Evolutionary conservation across 2,797 vertebrate species (phyloP).

Genomic region (Cryptoprocta ferox): DNA sequence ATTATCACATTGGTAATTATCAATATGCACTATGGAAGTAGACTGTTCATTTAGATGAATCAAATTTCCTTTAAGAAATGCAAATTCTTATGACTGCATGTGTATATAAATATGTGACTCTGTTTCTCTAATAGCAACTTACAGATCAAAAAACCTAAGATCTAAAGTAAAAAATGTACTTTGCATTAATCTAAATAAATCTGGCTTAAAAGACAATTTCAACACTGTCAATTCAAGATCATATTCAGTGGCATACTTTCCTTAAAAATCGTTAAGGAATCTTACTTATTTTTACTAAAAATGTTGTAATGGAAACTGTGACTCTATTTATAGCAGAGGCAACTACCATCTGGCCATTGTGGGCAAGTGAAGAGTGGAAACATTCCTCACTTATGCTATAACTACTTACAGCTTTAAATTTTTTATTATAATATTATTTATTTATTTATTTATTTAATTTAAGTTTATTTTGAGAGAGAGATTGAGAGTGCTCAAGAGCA

Average conservation of each 20-base stretch:
- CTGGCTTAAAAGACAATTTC: not conserved
- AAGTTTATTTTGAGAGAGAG: too few species aligned
- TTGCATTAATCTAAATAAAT: slow-evolving; percentile 5
- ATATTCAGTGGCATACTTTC: not conserved
- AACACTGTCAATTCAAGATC: not conserved
- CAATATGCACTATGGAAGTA: not conserved
- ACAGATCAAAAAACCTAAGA: not conserved
- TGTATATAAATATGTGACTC: not conserved
- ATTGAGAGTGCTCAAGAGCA: too few species aligned
- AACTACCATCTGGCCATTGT: not conserved
- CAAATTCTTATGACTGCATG: not conserved
- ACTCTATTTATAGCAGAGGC: not conserved
- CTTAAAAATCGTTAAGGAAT: not conserved
- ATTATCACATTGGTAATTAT: not conserved
- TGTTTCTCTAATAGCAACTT: slow-evolving; percentile 7
- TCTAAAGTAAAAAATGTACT: not conserved
- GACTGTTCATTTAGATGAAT: slow-evolving; percentile 4
- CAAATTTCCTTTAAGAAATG: not conserved
- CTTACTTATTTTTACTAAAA: not conserved
- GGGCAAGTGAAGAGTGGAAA: not conserved
- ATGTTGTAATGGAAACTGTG: not conserved
- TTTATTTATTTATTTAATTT: too few species aligned
- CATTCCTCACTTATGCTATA: not conserved
- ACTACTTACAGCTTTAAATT: not conserved
- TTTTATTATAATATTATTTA: not conserved